phyloP scores from a whole-genome alignment of 2,113 vertebrate genomes.

The Bombycilla garrulus region DNA sequence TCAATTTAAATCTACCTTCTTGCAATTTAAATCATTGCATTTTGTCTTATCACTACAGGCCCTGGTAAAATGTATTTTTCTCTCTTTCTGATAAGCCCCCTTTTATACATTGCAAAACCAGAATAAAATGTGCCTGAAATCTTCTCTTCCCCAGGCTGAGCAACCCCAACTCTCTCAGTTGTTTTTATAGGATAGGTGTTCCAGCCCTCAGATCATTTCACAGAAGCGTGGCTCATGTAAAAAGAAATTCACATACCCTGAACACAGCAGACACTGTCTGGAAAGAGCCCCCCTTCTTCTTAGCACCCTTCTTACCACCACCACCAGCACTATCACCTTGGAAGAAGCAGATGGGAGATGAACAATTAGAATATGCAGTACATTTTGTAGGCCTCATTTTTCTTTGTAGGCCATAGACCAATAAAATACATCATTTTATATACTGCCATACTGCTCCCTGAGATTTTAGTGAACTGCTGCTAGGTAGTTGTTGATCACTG shows the following conservation, averaged over 20 bases:
- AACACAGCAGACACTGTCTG: conserved; percentile 89
- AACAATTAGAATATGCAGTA: neutral
- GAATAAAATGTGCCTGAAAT: neutral
- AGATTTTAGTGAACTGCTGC: neutral
- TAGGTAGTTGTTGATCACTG: neutral
- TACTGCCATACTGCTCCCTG: neutral
- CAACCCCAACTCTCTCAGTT: neutral
- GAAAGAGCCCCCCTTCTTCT: conserved; percentile 94
- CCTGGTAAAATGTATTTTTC: neutral
- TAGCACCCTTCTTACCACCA: conserved; percentile 81
- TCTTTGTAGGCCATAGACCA: neutral
- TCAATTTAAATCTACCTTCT: neutral
- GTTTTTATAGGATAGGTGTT: neutral
- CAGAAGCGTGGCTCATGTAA: neutral
- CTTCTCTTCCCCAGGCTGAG: neutral
- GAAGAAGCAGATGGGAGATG: neutral
- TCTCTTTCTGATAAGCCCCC: neutral
- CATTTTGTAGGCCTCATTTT: neutral
- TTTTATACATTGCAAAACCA: neutral
- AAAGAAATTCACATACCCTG: conserved; percentile 70
- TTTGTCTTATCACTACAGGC: neutral
- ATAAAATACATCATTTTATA: neutral
- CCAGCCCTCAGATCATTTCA: neutral
- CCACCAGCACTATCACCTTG: conserved; percentile 55
- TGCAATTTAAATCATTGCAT: neutral